Base-by-base conservation (phyloP, 1,140 invertebrate species). In the Macrotrachela quadricornifera region DNA sequence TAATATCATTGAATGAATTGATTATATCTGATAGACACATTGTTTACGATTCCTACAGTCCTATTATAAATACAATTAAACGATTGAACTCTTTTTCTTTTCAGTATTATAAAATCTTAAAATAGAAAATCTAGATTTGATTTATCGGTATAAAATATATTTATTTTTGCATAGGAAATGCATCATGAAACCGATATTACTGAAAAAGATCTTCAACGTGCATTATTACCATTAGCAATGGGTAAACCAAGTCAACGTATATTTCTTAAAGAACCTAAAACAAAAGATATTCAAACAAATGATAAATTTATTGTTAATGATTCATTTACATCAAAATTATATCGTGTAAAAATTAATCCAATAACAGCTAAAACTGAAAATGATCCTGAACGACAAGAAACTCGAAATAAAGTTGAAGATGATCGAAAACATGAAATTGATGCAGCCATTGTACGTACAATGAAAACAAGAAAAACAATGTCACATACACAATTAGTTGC, bases 371-470 rank as follows among this genome's bases (percentile, higher is more conserved):
- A 94, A 71, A 88, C 88, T 41, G 94, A 99, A 71, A 90, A 86
- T 37, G 94, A 99, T 72, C 92, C 91, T 10, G 92, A 99, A 69
- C 77, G 92, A 57, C 82, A 85, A 67, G 92, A 97, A 73, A 97
- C 91, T 0, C 78, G 90, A 61, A 90, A 79, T 63, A 97, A 96
- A 74, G 88, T 95, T 13, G 92, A 99, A 66, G 94, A 99, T 70
- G 92, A 99, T 71, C 77, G 92, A 56, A 97, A 97, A 71, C 90
- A 97, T 69, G 92, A 97, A 69, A 97, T 99, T 57, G 92, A 99
- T 75, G 94, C 94, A 42, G 91, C 92, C 42, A 94, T 99, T 64
- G 94, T 99, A 46, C 78, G 94, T 62, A 95, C 99, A 62, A 99
- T 99, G 94, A 99, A 99, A 73, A 85, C 86, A 21, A 77, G 92